Evolutionary conservation across 2,797 vertebrate genomes (phyloP).

Genomic region (Hephaestus fuliginosus): DNA sequence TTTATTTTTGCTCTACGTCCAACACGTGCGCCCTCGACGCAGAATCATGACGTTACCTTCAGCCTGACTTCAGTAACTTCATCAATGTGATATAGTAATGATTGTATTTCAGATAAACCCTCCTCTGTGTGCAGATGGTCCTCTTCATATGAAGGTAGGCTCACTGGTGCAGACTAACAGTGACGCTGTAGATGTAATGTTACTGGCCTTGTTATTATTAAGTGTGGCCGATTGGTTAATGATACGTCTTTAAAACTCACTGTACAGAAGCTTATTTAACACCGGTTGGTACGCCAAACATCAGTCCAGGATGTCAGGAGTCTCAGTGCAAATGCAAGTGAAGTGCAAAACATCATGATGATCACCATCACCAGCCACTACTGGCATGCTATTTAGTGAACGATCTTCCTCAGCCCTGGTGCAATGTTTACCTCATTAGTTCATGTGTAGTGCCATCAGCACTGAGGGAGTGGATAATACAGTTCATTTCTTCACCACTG

Average conservation of each 20-base stretch:
- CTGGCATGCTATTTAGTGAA: neutral
- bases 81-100: neutral
- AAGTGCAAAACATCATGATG: neutral
- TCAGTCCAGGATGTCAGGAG: neutral
- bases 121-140: accelerated
- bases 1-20: neutral
- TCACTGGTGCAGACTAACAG: neutral
- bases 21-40: constrained; percentile 44
- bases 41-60: constrained; percentile 16
- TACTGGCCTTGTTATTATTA: neutral
- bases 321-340: neutral
- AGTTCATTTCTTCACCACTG: neutral
- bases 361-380: neutral
- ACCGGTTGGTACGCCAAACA: neutral
- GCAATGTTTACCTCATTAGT: too few relatives aligned
- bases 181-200: neutral
- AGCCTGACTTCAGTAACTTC: neutral
- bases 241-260: neutral
- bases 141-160: constrained; percentile 49
- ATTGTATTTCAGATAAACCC: neutral
- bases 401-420: too few relatives aligned
- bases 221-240: neutral
- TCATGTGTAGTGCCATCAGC: too few relatives aligned
- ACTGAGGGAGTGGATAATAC: too few relatives aligned
- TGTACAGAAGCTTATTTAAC: neutral